Base-by-base conservation (phyloP, 1,140 invertebrate genomes). In the Pogonomyrmex barbatus region DNA sequence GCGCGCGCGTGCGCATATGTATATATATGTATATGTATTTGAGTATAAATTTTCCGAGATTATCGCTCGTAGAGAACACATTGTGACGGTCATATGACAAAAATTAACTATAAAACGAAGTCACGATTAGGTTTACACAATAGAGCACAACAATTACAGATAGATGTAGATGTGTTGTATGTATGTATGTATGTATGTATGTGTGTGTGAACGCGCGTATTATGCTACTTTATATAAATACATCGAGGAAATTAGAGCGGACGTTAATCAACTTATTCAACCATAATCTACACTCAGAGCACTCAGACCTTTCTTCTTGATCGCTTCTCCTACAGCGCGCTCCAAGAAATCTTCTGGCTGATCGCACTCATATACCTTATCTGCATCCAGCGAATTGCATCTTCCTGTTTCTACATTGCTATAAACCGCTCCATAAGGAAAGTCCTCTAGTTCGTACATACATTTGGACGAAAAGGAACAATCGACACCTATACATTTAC, bases 301-400 rank as follows among this genome's bases (percentile, higher is more conserved):
- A 87, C 96, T 96, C 6, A 97, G 93, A 42, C 97, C 97, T 92
- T 97, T 97, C 89, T 96, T 97, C 92, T 97, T 96, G 79, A 97
- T 97, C 17, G 97, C 97, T 88, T 96, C 96, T 42, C 96, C 95
- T 10, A 97, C 96, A 71, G 97, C 97, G 52, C 96, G 95, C 94
- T 97, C 96, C 73, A 97, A 89, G 90, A 97, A 96, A 89, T 97
- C 96, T 92, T 94, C 91, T 9, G 94, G 93, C 39, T 94, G 91
- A 91, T 92, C 91, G 88, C 91, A 94, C 58, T 94, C 93, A 50
- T 92, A 93, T 47, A 83, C 86, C 84, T 92, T 92, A 24, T 95
- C 92, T 33, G 91, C 90, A 17, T 92, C 86, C 62, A 88, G 89
- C 14, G 63, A 50, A 77, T 79, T 79, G 24, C 81, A 83, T 65